Evolutionary conservation across 2,797 vertebrate species (phyloP).

Genomic region (Moxostoma hubbsi): DNA sequence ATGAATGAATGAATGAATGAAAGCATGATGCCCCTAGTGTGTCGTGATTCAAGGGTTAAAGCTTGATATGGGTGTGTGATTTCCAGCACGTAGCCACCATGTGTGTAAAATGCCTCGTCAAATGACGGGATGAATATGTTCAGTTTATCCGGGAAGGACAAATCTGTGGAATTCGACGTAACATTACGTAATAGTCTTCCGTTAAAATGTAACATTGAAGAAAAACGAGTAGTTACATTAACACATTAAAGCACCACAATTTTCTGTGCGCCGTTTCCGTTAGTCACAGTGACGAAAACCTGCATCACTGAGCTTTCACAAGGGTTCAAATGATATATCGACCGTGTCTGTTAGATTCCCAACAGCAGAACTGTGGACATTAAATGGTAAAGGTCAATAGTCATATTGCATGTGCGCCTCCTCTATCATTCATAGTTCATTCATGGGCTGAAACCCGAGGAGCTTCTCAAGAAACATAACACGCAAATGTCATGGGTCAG

Average conservation of each 20-base stretch:
- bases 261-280: not conserved
- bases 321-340: not conserved
- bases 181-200: not conserved
- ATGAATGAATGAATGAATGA: not conserved
- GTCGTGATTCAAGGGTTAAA: conserved; percentile 33
- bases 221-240: too few species aligned
- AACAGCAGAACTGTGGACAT: conserved; percentile 9
- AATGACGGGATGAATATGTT: not conserved
- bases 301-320: not conserved
- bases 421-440: not conserved
- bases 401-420: not conserved
- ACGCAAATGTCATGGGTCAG: conserved; percentile 5
- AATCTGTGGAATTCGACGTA: too few species aligned
- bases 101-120: not conserved
- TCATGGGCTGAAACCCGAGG: conserved; percentile 13
- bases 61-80: conserved; percentile 63
- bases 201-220: not conserved
- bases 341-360: too few species aligned
- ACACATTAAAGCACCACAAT: not conserved
- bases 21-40: not conserved
- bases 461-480: not conserved
- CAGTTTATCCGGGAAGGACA: not conserved
- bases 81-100: conserved; percentile 74
- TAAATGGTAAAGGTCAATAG: conserved; percentile 36
- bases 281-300: not conserved